Evolutionary conservation across 2,113 vertebrate species (phyloP).

Genomic region (Zosterops lateralis): DNA sequence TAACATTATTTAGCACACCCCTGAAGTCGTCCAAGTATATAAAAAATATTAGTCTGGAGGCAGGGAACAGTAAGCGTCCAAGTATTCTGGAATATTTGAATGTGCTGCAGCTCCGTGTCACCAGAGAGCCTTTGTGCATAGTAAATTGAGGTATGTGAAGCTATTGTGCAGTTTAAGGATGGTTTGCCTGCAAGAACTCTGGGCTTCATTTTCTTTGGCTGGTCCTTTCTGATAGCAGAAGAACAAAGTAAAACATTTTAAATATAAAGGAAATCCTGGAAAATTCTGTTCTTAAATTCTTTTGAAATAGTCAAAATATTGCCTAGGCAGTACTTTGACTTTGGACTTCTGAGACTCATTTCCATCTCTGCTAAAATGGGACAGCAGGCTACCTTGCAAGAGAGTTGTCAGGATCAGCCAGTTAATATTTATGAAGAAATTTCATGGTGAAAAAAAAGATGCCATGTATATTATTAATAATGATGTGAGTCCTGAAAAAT

Average conservation of each 20-base stretch:
- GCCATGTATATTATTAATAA: constrained; percentile 40
- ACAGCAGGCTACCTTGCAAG: constrained; percentile 7
- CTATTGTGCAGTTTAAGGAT: not conserved
- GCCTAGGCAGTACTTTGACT: not conserved
- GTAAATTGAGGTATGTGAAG: not conserved
- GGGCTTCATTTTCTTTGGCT: not conserved
- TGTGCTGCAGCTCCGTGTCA: not conserved
- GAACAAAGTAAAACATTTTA: not conserved
- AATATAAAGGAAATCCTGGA: not conserved
- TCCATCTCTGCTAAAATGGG: not conserved
- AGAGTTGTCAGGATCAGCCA: constrained; percentile 12
- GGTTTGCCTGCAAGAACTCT: not conserved
- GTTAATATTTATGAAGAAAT: constrained; percentile 37
- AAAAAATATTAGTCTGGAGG: not conserved
- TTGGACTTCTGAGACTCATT: not conserved
- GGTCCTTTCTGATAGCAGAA: not conserved
- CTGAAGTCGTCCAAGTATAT: not conserved
- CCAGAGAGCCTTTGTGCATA: not conserved
- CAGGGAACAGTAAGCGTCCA: accelerated
- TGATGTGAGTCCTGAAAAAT: constrained; percentile 62
- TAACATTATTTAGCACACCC: not conserved
- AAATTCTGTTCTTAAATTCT: not conserved
- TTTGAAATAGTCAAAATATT: not conserved
- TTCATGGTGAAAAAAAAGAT: not conserved
- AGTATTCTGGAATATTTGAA: not conserved